Evolutionary conservation across 2,888 invertebrate genomes (phyloP), one percentile per base, ranked within the genome.

Genomic region (Rotaria socialis): DNA sequence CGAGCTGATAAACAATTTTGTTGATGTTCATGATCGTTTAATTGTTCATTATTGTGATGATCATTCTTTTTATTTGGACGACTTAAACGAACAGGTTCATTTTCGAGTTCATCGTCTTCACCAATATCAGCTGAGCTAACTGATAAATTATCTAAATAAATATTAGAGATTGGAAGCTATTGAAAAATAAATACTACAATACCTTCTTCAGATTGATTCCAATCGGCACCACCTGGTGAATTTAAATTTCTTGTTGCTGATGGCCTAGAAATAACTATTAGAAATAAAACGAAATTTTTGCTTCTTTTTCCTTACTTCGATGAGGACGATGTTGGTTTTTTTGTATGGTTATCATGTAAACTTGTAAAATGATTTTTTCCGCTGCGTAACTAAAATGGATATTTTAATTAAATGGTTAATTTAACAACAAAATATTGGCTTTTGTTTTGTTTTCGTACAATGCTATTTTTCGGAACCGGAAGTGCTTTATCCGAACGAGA

Each of bases 141-240:
- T 24, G 80, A 80, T 22, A 47, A 7, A n/a, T 47, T 47, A n/a
- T 80, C 80, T 80, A 80, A 47, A 50, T 50, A 50, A 5, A 80
- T 2, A 47, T 43, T 22, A 47, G 10, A 75, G 5, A 67, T 19
- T 47, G 43, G 2, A 24, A 10, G 2, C 4, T 67, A 35, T 27
- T 67, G 10, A 14, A 7, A 67, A 3, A 67, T 16, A n/a, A 5
- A 11, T 14, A 24, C 4, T 4, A 3, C 1, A 10, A 4, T 24
- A 80, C 80, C 80, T 80, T 80, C 80, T 43, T 80, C 80, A 2
- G 80, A 80, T 80, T 80, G 80, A 80, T 80, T 47, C 80, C 43
- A 80, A 47, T 80, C 47, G 0, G 16, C 35, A 19, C 35, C 35
- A 47, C 47, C 80, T 24, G 80, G 47, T 47, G 80, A 43, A 47